A percentile compares a stretch with the other conserved stretches of the same genome.
Evolutionary conservation across 2,888 invertebrate genomes (phyloP).

Genomic region (Nineta flava): DNA sequence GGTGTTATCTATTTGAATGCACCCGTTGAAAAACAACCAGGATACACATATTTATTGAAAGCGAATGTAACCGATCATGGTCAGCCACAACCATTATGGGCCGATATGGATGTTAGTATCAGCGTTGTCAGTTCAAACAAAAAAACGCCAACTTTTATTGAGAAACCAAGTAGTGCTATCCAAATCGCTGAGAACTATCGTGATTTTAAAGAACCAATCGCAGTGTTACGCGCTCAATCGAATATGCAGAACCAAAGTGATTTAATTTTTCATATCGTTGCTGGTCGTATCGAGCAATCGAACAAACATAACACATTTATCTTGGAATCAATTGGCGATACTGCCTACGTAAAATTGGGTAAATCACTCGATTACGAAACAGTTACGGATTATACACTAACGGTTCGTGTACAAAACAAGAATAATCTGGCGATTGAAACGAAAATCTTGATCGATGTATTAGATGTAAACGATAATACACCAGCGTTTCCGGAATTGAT

Average conservation of each 20-base stretch:
- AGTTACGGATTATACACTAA: slow-evolving; percentile 67
- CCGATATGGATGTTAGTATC: slow-evolving; percentile 64
- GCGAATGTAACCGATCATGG: slow-evolving; percentile 72
- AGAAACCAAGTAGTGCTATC: slow-evolving; percentile 41
- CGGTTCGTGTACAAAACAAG: slow-evolving; percentile 68
- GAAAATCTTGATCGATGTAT: slow-evolving; percentile 58
- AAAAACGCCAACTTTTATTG: slow-evolving; percentile 62
- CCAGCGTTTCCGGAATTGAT: slow-evolving; percentile 71
- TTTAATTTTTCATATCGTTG: slow-evolving; percentile 62
- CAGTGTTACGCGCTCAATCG: slow-evolving; percentile 53
- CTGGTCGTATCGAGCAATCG: slow-evolving; percentile 72
- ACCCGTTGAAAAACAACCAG: slow-evolving; percentile 30
- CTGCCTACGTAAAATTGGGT: slow-evolving; percentile 59
- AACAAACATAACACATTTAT: slow-evolving; percentile 67
- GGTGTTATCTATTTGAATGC: slow-evolving; percentile 67
- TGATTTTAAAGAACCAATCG: slow-evolving; percentile 53
- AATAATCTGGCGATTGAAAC: slow-evolving; percentile 66
- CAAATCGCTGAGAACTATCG: slow-evolving; percentile 56
- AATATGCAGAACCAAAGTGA: slow-evolving; percentile 59
- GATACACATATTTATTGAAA: slow-evolving; percentile 49
- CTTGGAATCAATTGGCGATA: slow-evolving; percentile 46
- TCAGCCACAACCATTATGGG: slow-evolving; percentile 36
- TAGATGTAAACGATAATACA: slow-evolving; percentile 83
- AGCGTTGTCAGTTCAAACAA: slow-evolving; percentile 76
- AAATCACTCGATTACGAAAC: slow-evolving; percentile 71